phyloP scores from a whole-genome alignment of 2,888 invertebrate species.

The Hermaeophaga mercurialis region DNA sequence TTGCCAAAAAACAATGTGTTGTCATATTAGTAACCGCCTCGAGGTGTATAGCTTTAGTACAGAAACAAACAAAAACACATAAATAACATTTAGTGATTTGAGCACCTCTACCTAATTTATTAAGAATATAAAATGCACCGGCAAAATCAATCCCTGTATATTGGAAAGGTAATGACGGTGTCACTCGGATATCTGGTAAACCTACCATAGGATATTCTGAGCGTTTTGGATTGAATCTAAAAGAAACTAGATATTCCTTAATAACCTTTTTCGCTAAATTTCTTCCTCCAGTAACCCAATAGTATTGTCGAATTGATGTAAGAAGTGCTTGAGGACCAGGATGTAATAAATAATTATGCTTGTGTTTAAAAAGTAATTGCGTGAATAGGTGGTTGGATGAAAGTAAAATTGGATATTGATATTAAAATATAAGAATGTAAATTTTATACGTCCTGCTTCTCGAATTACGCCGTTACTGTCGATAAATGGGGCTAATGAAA shows the following conservation, averaged over 20 bases:
- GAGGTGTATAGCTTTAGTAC: too few relatives aligned
- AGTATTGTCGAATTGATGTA: constrained; percentile 1
- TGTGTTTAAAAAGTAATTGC: too few relatives aligned
- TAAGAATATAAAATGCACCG: constrained; percentile 6
- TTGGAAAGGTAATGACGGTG: constrained; percentile 22
- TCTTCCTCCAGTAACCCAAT: constrained; percentile 12
- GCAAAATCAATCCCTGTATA: constrained; percentile 27
- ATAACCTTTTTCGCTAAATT: constrained; percentile 6
- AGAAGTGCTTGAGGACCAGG: too few relatives aligned
- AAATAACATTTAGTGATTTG: constrained; percentile 10
- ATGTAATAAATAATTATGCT: too few relatives aligned
- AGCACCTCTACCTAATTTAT: not conserved
- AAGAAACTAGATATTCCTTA: constrained; percentile 18
- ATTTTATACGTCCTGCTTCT: too few relatives aligned
- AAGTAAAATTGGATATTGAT: too few relatives aligned
- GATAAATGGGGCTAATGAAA: too few relatives aligned
- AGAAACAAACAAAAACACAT: constrained; percentile 9
- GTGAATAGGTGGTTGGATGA: too few relatives aligned
- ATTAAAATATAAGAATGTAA: too few relatives aligned
- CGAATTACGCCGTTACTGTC: too few relatives aligned
- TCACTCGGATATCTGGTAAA: constrained; percentile 13
- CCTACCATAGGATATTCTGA: constrained; percentile 8
- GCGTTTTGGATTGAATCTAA: constrained; percentile 22
- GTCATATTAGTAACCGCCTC: too few relatives aligned
- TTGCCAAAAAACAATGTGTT: constrained; percentile 11